A percentile compares a stretch with the other conserved stretches of the same genome.
Conservation (phyloP, 23 tunicate species). For the Halocynthia aurantium region DNA sequence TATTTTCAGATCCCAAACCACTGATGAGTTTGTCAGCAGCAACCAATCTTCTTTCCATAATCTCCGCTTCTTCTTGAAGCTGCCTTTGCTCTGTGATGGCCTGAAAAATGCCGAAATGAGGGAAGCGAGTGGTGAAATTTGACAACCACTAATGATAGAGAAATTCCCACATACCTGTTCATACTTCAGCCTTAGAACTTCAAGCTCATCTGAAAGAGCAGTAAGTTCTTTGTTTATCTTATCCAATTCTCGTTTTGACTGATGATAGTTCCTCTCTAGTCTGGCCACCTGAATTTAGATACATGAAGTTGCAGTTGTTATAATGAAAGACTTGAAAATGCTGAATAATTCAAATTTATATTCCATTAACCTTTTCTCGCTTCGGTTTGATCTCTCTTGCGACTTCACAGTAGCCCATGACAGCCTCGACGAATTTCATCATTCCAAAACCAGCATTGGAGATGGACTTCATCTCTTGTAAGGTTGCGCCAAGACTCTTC, state of each 20-base stretch:
- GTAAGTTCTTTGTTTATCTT: conserved; percentile 86
- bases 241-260: conserved; percentile 95
- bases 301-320: background rate
- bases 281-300: conserved; percentile 59
- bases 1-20: conserved; percentile 95
- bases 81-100: conserved; percentile 98
- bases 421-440: conserved; percentile 99
- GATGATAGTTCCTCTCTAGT: conserved; percentile 83
- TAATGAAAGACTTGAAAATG: background rate
- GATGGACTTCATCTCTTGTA: conserved; percentile 86
- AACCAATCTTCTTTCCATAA: conserved; percentile 88
- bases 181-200: conserved; percentile 69
- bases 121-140: background rate
- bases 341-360: background rate
- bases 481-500: conserved; percentile 74
- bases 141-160: background rate
- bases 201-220: conserved; percentile 69
- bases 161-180: conserved; percentile 56
- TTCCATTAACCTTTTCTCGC: conserved; percentile 70
- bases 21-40: conserved; percentile 98
- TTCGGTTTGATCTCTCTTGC: conserved; percentile 99
- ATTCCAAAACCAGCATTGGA: conserved; percentile 97
- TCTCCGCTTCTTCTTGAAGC: conserved; percentile 96
- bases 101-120: conserved; percentile 10
- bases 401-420: conserved; percentile 99